A percentile compares a stretch with the other conserved stretches of the same genome.
Evolutionary conservation across 2,113 vertebrate species (phyloP).

Genomic region (Saccopteryx bilineata): DNA sequence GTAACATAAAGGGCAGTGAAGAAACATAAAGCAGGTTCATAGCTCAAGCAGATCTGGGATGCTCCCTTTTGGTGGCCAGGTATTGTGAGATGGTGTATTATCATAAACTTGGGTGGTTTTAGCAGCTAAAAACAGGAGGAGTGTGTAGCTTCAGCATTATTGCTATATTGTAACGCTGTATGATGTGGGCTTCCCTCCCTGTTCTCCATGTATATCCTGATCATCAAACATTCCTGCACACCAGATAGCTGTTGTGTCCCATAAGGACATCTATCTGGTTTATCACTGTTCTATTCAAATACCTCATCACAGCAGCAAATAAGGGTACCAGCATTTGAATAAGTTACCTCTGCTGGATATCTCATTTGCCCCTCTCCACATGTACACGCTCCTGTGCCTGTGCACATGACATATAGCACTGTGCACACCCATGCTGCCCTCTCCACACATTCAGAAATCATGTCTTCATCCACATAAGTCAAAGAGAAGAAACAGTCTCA

Average conservation of each 20-base stretch:
- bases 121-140: not conserved
- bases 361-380: not conserved
- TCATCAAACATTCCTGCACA: not conserved
- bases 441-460: not conserved
- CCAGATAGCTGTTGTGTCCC: not conserved
- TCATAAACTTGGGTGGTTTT: not conserved
- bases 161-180: no score
- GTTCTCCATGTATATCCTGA: fast-evolving
- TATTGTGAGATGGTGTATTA: not conserved
- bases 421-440: not conserved
- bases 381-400: no score
- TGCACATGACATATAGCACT: not conserved
- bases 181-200: not conserved
- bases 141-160: not conserved
- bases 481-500: not conserved
- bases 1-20: not conserved
- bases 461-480: not conserved
- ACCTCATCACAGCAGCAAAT: not conserved
- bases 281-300: not conserved
- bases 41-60: not conserved
- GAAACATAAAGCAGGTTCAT: not conserved
- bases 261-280: not conserved
- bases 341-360: not conserved
- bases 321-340: not conserved
- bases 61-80: not conserved